Base-by-base conservation (phyloP, 2,113 vertebrate species). In the Heptranchias perlo region DNA sequence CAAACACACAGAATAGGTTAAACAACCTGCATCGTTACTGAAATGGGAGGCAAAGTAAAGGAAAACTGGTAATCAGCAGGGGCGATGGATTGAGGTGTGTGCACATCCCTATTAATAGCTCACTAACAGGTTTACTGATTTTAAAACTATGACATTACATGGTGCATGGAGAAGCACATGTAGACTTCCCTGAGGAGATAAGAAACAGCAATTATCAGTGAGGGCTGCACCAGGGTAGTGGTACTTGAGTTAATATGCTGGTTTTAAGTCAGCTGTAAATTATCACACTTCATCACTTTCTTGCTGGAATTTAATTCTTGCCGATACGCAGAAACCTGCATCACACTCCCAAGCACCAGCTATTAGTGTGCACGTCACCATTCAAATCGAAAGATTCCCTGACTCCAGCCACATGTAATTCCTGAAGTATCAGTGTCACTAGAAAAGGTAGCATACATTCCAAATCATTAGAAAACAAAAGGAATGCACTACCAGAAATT, bases 111-210 rank as follows among this genome's bases (percentile, higher is more conserved):
- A 78, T 78, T 78, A 78, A 78, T 78, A 78, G 76, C n/a, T 39
- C 78, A 82, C 78, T 21, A 82, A 82, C 76, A 82, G 78, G 78
- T 82, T 82, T 82, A 82, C 78, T 82, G 78, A 82, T 82, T 82
- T 82, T 21, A 82, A 73, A 44, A 82, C 78, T 47, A 23, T 39
- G 78, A 82, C 78, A 82, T 82, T 82, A 39, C 39, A 47, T 47
- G 78, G 44, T 82, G 78, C 78, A n/a, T 82, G 78, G 78, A 16
- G 21, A 82, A 82, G 78, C 78, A 47, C 4, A 4, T 18, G 16
- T 0, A 18, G n/a, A 39, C 39, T 44, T 82, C 78, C 78, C 78
- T 82, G 18, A 39, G 18, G 39, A 82, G 18, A 82, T 47, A 18
- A 6, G 39, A 82, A 82, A 82, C 39, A 73, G 69, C 69, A 44